Evolutionary conservation across 2,113 vertebrate species (phyloP).

Genomic region (Micronycteris hirsuta): DNA sequence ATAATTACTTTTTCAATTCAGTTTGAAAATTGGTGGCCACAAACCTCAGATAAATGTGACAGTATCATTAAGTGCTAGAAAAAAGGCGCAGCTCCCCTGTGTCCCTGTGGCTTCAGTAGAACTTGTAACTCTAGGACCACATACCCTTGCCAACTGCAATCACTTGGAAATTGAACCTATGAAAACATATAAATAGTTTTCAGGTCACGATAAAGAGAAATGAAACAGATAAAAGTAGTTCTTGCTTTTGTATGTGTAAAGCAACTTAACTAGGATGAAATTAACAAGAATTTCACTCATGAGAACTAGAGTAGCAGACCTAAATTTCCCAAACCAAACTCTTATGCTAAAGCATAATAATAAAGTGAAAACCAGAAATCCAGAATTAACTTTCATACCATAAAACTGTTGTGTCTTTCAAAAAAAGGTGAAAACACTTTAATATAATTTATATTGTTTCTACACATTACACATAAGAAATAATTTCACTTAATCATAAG

Average conservation of each 20-base stretch:
- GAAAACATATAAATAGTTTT: slow-evolving; percentile 70
- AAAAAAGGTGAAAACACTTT: slow-evolving; percentile 68
- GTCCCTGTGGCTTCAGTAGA: background rate
- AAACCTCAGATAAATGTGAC: background rate
- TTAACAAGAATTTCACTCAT: slow-evolving; percentile 25
- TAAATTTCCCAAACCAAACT: slow-evolving; percentile 40
- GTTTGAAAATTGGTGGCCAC: background rate
- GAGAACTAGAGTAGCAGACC: background rate
- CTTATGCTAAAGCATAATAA: slow-evolving; percentile 46
- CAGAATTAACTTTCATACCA: slow-evolving; percentile 52
- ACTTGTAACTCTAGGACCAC: slow-evolving; percentile 56
- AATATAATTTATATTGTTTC: slow-evolving; percentile 66
- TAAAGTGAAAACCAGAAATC: slow-evolving; percentile 44
- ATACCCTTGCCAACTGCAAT: slow-evolving; percentile 48
- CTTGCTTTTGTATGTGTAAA: slow-evolving; percentile 40
- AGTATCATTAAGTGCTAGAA: background rate
- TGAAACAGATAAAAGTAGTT: slow-evolving; percentile 28
- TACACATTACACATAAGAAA: slow-evolving; percentile 71
- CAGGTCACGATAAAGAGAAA: slow-evolving; percentile 61
- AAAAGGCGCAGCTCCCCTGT: background rate
- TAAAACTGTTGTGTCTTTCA: slow-evolving; percentile 31
- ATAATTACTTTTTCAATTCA: background rate
- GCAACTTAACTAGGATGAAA: background rate
- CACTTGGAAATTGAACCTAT: slow-evolving; percentile 65
- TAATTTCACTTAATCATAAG: slow-evolving; percentile 72